Conservation (phyloP, 1,140 invertebrate species). For the Schlechtendalia chinensis region DNA sequence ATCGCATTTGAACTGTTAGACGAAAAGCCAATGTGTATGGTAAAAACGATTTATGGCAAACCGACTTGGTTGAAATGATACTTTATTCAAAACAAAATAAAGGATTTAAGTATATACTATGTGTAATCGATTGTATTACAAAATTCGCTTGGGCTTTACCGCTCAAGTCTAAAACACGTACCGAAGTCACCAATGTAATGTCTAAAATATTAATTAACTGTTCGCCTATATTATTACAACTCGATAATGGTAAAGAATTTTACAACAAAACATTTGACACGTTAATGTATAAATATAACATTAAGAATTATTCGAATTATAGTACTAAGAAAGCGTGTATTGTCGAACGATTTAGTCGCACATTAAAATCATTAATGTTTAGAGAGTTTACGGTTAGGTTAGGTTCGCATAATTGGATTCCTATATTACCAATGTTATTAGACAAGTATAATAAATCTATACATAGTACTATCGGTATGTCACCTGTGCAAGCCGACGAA, state of each 20-base stretch:
- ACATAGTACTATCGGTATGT: no score
- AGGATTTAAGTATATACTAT: no score
- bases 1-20: slow-evolving; percentile 47
- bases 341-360: slow-evolving; percentile 50
- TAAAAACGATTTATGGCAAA: no score
- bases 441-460: no score
- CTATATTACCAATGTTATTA: no score
- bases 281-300: slow-evolving; percentile 52
- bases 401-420: no score
- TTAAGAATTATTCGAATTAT: slow-evolving; percentile 55
- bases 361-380: no score
- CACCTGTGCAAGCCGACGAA: no score
- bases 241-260: slow-evolving; percentile 53
- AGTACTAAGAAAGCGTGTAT: slow-evolving; percentile 57
- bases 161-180: slow-evolving; percentile 58
- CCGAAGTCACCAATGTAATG: slow-evolving; percentile 53
- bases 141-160: slow-evolving; percentile 55
- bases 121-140: no score
- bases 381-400: no score
- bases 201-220: slow-evolving; percentile 51
- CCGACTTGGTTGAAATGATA: no score
- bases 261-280: slow-evolving; percentile 54
- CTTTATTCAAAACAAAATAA: no score
- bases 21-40: slow-evolving; percentile 48
- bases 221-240: slow-evolving; percentile 47